Evolutionary conservation across 2,113 vertebrate species (phyloP), one percentile per base, ranked within the genome.

Genomic region (Chunga burmeisteri): DNA sequence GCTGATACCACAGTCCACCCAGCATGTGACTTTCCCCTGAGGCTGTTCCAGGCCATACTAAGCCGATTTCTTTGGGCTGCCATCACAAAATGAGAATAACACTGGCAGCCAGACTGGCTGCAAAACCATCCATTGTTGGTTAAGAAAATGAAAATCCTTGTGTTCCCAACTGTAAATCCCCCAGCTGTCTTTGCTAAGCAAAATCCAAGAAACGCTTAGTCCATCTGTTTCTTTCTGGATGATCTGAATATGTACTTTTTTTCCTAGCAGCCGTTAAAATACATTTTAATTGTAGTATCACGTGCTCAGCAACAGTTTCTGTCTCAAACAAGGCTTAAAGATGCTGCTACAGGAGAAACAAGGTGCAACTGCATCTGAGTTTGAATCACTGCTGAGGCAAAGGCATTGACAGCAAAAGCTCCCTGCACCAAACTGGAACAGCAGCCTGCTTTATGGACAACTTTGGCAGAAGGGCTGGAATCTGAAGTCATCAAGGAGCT

Each of bases 101-200:
- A 40, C 53, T 78, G 90, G 30, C 86, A 94, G 82, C 52, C 53
- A 88, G 75, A 90, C 40, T 81, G 55, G 77, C 81, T 89, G 84
- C 40, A 81, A 82, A 82, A 84, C 32, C 36, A 49, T 46, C 58
- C 56, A 34, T 50, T 84, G 29, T 38, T 93, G 78, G 74, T 88
- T 95, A 94, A 85, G 71, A 79, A 90, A 85, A 61, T 56, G 66
- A 83, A 92, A 90, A 83, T 58, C 63, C 47, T 75, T 84, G 36
- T 87, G 36, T 74, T 94, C 77, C 59, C 70, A 80, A 55, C 61
- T 90, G 83, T 89, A 96, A 94, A 94, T 84, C 77, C 44, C 42
- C 26, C 68, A 93, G 47, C 55, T 93, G 47, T 56, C 89, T 92
- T 90, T 84, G 81, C 42, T 89, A 92, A 93, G 55, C 65, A 94